Base-by-base conservation (phyloP, 2,797 vertebrate genomes). In the Hydrocynus forskahlii region DNA sequence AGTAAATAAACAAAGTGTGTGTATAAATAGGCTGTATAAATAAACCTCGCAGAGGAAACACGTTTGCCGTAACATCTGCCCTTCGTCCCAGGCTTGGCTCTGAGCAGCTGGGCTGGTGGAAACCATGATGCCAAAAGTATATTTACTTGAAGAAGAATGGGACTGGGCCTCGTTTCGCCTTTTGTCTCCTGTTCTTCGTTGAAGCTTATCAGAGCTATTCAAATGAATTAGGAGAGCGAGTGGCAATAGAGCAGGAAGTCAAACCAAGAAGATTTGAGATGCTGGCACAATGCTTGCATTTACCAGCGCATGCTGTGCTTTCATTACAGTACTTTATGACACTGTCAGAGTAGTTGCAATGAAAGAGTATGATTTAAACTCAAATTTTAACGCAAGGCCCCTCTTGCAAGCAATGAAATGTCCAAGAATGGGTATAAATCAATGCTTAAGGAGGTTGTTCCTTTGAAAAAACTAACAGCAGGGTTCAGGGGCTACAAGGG, bases 241-340 rank as follows among this genome's bases (percentile, higher is more conserved):
- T 73, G 75, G 38, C 81, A 52, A 59, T 48, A 69, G 74, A 81
- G 69, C 78, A 57, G 72, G 75, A 67, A 55, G 78, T 23, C 72
- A 35, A 72, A 60, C 35, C 23, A 75, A 67, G 40, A 29, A 40
- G 50, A 66, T 54, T 72, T 25, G 25, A 64, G 60, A 62, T 23
- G 52, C 75, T 69, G 74, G 40, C 62, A 76, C 21, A n/a, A 64
- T 67, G 73, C 48, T 68, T 35, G 50, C 67, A 68, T 83, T 78
- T 82, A 78, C 75, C 81, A 66, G 78, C 78, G 69, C 81, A 75
- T 77, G 86, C 89, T 86, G 83, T 60, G 83, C 67, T 91, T 86
- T 87, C 77, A 87, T 82, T 78, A 89, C 73, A 40, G 23, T 81
- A 81, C 59, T 89, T 91, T 90, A 91, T 52, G 75, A 81, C 48